phyloP scores from a whole-genome alignment of 2,888 invertebrate genomes.

The Sminthurides aquaticus region DNA sequence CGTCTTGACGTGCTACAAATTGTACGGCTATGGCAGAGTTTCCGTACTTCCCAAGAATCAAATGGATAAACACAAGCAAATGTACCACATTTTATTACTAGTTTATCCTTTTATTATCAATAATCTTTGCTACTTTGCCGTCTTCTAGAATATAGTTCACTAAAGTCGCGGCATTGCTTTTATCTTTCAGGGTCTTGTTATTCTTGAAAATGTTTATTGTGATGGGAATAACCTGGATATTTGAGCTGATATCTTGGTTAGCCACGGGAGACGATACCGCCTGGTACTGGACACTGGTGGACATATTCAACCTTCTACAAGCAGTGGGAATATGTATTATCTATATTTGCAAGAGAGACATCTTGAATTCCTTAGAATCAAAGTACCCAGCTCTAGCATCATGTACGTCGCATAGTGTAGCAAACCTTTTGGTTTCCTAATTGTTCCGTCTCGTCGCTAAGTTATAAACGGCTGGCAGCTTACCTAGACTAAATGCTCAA shows the following conservation, averaged over 20 bases:
- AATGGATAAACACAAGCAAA: not conserved
- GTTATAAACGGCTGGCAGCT: not conserved
- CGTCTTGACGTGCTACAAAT: constrained; percentile 12
- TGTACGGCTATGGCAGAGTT: constrained; percentile 11
- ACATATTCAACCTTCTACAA: constrained; percentile 36
- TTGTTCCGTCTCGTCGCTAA: not conserved
- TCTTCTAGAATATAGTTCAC: not conserved
- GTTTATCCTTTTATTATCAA: no score
- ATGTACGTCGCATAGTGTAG: not conserved
- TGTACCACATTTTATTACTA: constrained; percentile 4
- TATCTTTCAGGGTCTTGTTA: not conserved
- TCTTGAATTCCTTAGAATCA: constrained; percentile 29
- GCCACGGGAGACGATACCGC: constrained; percentile 21
- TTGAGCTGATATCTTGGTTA: constrained; percentile 37
- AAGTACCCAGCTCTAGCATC: constrained; percentile 23
- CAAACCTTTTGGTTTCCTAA: not conserved
- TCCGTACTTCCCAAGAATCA: not conserved
- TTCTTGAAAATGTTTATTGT: constrained; percentile 4
- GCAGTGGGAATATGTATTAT: constrained; percentile 37
- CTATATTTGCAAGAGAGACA: constrained; percentile 38
- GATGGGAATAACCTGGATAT: constrained; percentile 15
- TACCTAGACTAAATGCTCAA: not conserved
- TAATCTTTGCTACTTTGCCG: no score
- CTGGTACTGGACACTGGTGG: constrained; percentile 32
- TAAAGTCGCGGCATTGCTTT: no score